Evolutionary conservation across 2,888 invertebrate species (phyloP), one percentile per base, ranked within the genome.

Genomic region (Noctua comes): DNA sequence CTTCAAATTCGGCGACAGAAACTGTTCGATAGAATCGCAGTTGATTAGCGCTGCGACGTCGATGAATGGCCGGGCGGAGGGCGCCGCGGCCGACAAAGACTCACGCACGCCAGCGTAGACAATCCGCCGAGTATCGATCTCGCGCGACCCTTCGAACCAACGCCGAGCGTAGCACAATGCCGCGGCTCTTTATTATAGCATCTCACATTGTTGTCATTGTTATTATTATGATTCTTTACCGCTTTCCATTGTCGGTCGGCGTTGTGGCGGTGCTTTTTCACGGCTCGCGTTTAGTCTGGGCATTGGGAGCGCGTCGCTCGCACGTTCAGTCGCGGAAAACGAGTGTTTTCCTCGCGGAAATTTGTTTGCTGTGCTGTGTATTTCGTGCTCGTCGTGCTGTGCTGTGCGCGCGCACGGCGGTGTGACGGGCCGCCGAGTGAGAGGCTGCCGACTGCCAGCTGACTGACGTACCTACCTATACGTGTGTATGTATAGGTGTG

Each of bases 181-280:
- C 96, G 95, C 93, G 93, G 95, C 96, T 96, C 96, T 96, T 97
- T 97, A 97, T 97, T 97, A 97, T 97, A 96, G 95, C 96, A 97
- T 97, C 97, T 96, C 96, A 97, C 96, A 97, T 97, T 97, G 97
- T 97, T 97, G 97, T 97, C 96, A 97, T 97, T 97, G 97, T 97
- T 97, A 97, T 97, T 97, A 96, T 97, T 97, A 97, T 97, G 97
- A 97, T 96, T 97, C 97, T 97, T 97, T 96, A 95, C 96, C 96
- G 97, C 97, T 97, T 97, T 97, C 96, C 96, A 97, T 97, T 97
- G 97, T 97, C 96, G 96, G 96, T 93, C 95, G 95, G 95, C 97
- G 96, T 96, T 96, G 96, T 94, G 97, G 95, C 96, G 96, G 96
- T 96, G 96, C 97, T 97, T 97, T 97, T 97, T 97, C 97, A 97